Percentiles rank a stretch among this genome's conserved stretches.
Conservation (phyloP, 1,140 invertebrate species). For the Brachionus paranguensis region DNA sequence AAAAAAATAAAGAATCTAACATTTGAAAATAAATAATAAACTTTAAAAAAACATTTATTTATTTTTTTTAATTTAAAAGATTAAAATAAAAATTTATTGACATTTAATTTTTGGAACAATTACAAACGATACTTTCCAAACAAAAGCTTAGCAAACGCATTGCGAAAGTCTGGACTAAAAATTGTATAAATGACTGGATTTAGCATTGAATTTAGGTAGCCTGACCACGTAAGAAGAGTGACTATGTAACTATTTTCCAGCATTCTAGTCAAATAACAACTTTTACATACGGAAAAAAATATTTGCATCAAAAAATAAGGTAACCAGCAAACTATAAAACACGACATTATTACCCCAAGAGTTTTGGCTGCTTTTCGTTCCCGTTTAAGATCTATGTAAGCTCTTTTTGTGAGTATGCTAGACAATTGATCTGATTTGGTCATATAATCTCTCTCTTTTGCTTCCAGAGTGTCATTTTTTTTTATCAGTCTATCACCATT, state of each 20-base stretch:
- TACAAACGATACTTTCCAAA: slow-evolving; percentile 42
- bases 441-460: neutral
- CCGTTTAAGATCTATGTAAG: slow-evolving; percentile 55
- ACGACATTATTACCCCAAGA: slow-evolving; percentile 56
- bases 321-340: slow-evolving; percentile 54
- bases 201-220: slow-evolving; percentile 52
- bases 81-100: neutral
- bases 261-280: neutral
- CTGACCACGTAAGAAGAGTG: slow-evolving; percentile 46
- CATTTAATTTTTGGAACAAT: neutral
- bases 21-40: too few relatives aligned
- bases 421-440: neutral
- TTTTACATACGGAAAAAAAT: slow-evolving; percentile 47
- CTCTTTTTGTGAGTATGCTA: slow-evolving; percentile 30
- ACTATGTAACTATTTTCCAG: neutral
- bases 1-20: too few relatives aligned
- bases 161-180: slow-evolving; percentile 54
- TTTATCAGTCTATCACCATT: slow-evolving; percentile 10
- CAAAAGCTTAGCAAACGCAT: slow-evolving; percentile 51
- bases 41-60: too few relatives aligned
- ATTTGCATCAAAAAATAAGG: slow-evolving; percentile 55
- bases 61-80: too few relatives aligned
- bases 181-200: slow-evolving; percentile 56
- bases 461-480: neutral
- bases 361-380: slow-evolving; percentile 57